Base-by-base conservation (phyloP, 2,797 vertebrate genomes). In the Pygocentrus nattereri region DNA sequence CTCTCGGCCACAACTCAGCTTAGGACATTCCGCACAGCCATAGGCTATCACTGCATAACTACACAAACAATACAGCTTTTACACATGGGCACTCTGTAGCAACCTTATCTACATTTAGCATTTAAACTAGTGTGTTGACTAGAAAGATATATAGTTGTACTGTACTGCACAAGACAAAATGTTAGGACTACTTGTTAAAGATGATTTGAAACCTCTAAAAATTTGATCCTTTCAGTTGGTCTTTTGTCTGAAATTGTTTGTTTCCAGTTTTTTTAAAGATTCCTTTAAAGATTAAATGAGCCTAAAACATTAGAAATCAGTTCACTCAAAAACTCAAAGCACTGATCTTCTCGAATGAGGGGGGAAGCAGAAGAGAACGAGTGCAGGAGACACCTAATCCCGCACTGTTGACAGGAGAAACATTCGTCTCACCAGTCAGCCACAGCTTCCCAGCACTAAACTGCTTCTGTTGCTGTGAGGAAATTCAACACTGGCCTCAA, bases 31-130 rank as follows among this genome's bases (percentile, higher is more conserved):
- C 0, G 96, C 96, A 75, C 96, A 97, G 86, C 96, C 96, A 0
- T 95, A 94, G 34, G 96, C 96, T 0, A 97, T 95, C 83, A 97
- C 96, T 4, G 96, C 96, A 0, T 95, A 97, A 88, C 96, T 97
- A 87, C 79, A 27, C 27, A 52, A 56, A 73, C 54, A 70, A 10
- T 16, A 82, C 15, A 70, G 41, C 59, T 30, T 58, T 52, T 27
- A 69, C 18, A 68, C 27, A 74, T 16, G 21, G 34, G n/a, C 23
- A 34, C 11, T 65, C 52, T 71, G 18, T 19, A 19, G 67, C 58
- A 69, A 19, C 34, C 41, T n/a, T 1, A 75, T 41, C 31, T 58
- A 4, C 11, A 61, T 7, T 27, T 27, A 44, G 10, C 10, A 44
- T 12, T 8, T 12, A 1, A 44, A 44, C 10, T 10, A 41, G 41